phyloP scores from a whole-genome alignment of 2,797 vertebrate genomes.

The Acomys russatus region DNA sequence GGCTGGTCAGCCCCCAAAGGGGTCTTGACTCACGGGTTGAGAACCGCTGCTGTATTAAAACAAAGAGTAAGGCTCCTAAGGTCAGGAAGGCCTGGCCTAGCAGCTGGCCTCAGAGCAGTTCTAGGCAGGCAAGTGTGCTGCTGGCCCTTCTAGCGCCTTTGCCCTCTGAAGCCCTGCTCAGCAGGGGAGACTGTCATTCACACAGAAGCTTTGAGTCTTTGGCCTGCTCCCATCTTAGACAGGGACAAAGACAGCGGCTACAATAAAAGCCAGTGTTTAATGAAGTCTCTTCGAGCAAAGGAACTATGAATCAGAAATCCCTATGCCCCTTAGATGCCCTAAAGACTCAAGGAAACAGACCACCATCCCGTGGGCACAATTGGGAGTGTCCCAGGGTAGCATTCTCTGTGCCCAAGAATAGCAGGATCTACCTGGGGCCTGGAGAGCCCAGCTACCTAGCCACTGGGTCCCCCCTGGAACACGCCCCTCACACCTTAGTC shows the following conservation, averaged over 20 bases:
- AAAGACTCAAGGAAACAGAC: neutral
- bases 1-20: neutral
- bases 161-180: neutral
- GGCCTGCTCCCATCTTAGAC: too few relatives aligned
- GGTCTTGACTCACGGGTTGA: neutral
- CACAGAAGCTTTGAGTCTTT: too few relatives aligned
- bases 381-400: neutral
- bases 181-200: neutral
- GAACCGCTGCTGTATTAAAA: neutral
- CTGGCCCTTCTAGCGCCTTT: neutral
- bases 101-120: neutral
- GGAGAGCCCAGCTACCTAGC: too few relatives aligned
- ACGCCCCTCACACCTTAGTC: neutral
- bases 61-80: neutral
- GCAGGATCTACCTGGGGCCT: neutral
- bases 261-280: neutral
- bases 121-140: too few relatives aligned
- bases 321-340: neutral
- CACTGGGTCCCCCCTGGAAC: too few relatives aligned
- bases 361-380: neutral
- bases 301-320: neutral
- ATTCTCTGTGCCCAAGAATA: neutral
- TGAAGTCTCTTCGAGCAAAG: neutral
- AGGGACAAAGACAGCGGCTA: neutral
- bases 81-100: neutral